Base-by-base conservation (phyloP, 2,113 vertebrate species). In the Chitala chitala region DNA sequence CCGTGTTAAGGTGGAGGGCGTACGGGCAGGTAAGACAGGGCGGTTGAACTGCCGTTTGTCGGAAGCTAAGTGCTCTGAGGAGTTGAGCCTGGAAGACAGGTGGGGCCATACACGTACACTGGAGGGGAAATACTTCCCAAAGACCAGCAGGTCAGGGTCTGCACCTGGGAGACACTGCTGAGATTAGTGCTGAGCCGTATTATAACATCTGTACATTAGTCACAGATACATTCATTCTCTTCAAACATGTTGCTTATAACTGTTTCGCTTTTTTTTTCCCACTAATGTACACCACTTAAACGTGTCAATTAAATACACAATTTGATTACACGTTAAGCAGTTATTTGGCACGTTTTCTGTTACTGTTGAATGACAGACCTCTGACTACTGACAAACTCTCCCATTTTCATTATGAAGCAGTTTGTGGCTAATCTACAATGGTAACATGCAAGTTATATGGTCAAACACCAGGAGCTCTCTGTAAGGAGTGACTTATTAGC, bases 91-190 rank as follows among this genome's bases (percentile, higher is more conserved):
- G 36, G 88, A 75, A 6, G 83, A 48, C 48, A 85, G 84, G 53
- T 84, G 87, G 0, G 75, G 85, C 9, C 91, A 86, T 69, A 91
- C 87, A 0, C 82, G 88, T 4, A 84, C 82, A 8, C 88, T 90
- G 63, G 87, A 81, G 6, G 83, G 82, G 76, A 87, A 87, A 79
- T 86, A 73, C 68, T 94, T 95, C 75, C 92, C 92, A 84, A 98
- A 99, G 83, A 98, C 85, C 75, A 99, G 86, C 82, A 98, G 86
- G 79, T 99, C 97, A 24, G 97, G 95, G 87, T 98, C 95, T 73
- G 88, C 82, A 63, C 96, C 96, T 98, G 72, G 66, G 81, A 85
- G 70, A 71, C 15, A 75, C 6, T 3, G 5, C 33, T 10, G 31
- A 63, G 31, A 8, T 63, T 26, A 73, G 24, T 40, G 40, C 10